phyloP scores from a whole-genome alignment of 2,113 vertebrate genomes.

The Apteryx mantelli region DNA sequence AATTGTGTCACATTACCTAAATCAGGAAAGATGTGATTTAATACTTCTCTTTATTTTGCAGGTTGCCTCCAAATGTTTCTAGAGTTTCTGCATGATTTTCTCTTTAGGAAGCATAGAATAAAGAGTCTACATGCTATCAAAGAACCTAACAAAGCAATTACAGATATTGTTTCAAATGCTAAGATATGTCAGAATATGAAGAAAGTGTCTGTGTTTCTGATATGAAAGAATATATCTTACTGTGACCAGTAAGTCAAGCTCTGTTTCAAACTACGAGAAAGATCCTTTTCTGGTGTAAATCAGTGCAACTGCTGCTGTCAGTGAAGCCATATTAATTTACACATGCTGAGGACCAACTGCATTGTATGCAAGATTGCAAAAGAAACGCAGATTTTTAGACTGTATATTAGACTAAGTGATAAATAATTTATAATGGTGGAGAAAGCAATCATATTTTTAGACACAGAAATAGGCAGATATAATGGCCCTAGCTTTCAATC shows the following conservation, averaged over 20 bases:
- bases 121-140: neutral
- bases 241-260: neutral
- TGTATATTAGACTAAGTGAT: neutral
- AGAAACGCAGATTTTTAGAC: neutral
- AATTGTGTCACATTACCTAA: neutral
- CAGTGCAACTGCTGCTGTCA: neutral
- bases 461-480: slow-evolving; percentile 6
- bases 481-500: neutral
- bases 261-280: neutral
- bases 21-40: neutral
- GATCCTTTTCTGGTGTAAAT: neutral
- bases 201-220: neutral
- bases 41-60: neutral
- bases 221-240: neutral
- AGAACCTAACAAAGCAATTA: neutral
- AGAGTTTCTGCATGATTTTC: neutral
- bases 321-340: neutral
- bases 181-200: neutral
- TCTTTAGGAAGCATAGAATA: neutral
- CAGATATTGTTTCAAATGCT: neutral
- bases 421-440: neutral
- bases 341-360: neutral
- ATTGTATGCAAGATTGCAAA: neutral
- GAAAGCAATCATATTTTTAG: neutral
- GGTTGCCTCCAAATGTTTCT: neutral